phyloP scores from a whole-genome alignment of 2,113 vertebrate species.

The Xenopus laevis region DNA sequence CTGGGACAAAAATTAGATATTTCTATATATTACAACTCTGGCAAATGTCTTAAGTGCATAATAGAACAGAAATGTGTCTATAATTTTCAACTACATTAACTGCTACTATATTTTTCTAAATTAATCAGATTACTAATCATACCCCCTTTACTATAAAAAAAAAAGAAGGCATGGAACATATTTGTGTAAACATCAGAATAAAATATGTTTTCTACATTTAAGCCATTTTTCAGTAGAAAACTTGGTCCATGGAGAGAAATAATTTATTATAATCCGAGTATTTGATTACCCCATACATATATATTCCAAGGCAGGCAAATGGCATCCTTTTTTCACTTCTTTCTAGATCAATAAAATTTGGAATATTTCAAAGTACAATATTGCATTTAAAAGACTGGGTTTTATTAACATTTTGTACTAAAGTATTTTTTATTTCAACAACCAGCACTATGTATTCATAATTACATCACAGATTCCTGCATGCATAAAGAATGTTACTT shows the following conservation, averaged over 20 bases:
- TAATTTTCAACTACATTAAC: not conserved
- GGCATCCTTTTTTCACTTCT: not conserved
- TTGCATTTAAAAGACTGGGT: not conserved
- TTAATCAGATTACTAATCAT: not conserved
- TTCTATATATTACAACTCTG: not conserved
- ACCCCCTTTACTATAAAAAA: not conserved
- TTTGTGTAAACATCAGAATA: not conserved
- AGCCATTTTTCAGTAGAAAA: not conserved
- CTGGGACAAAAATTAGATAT: too few relatives aligned
- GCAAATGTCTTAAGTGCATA: not conserved
- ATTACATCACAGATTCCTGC: slow-evolving; percentile 4
- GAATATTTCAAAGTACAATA: slow-evolving; percentile 3
- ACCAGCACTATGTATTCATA: not conserved
- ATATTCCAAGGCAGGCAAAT: slow-evolving; percentile 2
- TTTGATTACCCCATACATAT: not conserved
- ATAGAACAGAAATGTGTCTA: not conserved
- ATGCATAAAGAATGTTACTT: slow-evolving; percentile 2
- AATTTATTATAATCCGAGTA: not conserved
- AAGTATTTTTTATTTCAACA: not conserved
- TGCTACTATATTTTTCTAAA: not conserved
- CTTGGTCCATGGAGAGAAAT: not conserved
- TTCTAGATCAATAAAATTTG: not conserved
- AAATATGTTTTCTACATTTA: not conserved
- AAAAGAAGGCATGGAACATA: not conserved
- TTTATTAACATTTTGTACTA: not conserved